Conservation (phyloP, 2,888 invertebrate genomes). For the Torymus auratus region DNA sequence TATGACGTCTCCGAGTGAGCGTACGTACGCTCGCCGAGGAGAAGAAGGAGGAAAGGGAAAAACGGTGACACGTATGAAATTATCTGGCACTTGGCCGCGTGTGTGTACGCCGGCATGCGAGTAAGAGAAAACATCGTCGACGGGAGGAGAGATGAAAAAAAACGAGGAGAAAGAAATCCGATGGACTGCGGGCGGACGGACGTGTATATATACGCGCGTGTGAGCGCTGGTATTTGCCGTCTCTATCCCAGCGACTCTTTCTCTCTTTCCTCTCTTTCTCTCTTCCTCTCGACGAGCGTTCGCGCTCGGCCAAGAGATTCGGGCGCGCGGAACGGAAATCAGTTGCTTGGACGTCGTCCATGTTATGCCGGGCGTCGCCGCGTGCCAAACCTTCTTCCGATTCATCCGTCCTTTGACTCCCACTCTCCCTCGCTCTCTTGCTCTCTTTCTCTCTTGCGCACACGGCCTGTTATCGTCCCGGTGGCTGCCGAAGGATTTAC, state of each 20-base stretch:
- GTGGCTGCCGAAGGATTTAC: conserved; percentile 62
- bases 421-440: conserved; percentile 45
- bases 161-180: conserved; percentile 9
- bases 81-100: conserved; percentile 53
- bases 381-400: conserved; percentile 66
- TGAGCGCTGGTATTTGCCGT: background rate
- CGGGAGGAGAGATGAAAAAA: background rate
- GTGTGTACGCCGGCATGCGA: too few species aligned
- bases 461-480: conserved; percentile 57
- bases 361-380: conserved; percentile 58
- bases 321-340: conserved; percentile 63
- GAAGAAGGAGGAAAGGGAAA: conserved; percentile 42
- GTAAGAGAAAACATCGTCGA: too few species aligned
- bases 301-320: conserved; percentile 57
- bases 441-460: conserved; percentile 47
- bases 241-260: background rate
- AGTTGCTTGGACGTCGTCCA: conserved; percentile 70
- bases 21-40: background rate
- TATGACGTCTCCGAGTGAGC: conserved; percentile 26
- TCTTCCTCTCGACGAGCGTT: too few species aligned
- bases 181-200: conserved; percentile 3
- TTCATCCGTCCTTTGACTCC: conserved; percentile 56
- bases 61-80: conserved; percentile 53
- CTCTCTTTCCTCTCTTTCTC: too few species aligned
- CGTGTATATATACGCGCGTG: background rate